phyloP scores from a whole-genome alignment of 2,888 invertebrate genomes.

The Netelia melanura region DNA sequence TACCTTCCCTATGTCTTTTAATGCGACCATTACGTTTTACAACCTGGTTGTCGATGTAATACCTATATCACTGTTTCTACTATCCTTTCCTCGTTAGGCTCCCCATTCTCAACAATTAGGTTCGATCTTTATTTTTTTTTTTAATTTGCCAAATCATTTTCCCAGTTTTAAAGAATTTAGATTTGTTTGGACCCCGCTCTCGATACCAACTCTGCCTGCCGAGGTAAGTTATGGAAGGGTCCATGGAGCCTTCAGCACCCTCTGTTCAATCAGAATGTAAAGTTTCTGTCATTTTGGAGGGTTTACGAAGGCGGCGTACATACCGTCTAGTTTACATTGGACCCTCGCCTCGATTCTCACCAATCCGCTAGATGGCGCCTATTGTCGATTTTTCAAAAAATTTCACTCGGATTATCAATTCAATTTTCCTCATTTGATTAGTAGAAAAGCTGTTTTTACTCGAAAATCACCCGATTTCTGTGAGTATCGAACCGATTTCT shows the following conservation, averaged over 20 bases:
- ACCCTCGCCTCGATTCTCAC: no score
- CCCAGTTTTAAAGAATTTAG: neutral
- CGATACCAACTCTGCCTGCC: no score
- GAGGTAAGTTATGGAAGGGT: no score
- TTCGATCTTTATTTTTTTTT: neutral
- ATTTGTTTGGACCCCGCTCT: no score
- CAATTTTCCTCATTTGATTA: neutral
- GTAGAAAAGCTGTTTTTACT: constrained; percentile 1
- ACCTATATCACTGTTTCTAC: constrained; percentile 10
- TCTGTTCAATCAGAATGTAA: no score
- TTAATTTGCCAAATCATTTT: neutral
- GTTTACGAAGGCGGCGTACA: no score
- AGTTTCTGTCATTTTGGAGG: no score
- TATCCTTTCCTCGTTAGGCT: neutral
- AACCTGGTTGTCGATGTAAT: constrained; percentile 40
- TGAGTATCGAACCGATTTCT: neutral
- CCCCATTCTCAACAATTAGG: neutral
- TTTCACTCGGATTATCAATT: neutral
- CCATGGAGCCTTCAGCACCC: no score
- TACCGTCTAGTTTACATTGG: no score
- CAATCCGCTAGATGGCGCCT: no score
- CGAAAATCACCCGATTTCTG: neutral
- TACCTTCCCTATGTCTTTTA: constrained; percentile 41
- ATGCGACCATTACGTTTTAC: constrained; percentile 55
- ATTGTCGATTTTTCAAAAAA: no score